phyloP scores from a whole-genome alignment of 1,140 invertebrate genomes.

The Telenomus remus region DNA sequence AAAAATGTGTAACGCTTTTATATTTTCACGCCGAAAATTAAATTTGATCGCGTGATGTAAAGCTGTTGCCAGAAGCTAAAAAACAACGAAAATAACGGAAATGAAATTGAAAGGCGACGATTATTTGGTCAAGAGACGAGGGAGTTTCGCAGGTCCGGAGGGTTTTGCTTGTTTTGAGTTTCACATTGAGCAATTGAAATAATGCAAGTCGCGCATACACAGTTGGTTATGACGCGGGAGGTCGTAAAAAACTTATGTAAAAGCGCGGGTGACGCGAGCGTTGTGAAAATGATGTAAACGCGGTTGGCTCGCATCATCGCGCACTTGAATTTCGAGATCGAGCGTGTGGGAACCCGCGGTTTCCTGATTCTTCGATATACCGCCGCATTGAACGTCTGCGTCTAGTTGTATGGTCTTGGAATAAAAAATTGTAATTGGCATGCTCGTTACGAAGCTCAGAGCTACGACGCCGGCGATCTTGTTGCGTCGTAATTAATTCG shows the following conservation, averaged over 20 bases:
- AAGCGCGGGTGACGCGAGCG: neutral
- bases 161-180: no score
- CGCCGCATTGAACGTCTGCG: conserved; percentile 29
- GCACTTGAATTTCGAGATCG: no score
- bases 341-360: conserved; percentile 14
- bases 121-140: no score
- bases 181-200: no score
- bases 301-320: no score
- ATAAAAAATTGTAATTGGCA: conserved; percentile 29
- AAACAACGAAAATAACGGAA: conserved; percentile 9
- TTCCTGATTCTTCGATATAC: conserved; percentile 19
- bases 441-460: conserved; percentile 25
- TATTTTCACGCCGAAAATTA: conserved; percentile 9
- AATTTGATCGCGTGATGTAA: neutral
- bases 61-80: conserved; percentile 3
- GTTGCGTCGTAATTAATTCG: conserved; percentile 36
- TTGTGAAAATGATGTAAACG: neutral
- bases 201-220: no score
- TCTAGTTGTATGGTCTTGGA: no score
- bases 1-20: conserved; percentile 13
- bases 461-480: conserved; percentile 20
- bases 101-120: conserved; percentile 3
- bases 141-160: no score
- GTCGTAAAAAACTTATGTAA: neutral
- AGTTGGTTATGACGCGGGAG: no score